Evolutionary conservation across 2,113 vertebrate genomes (phyloP).

Genomic region (Ceyx margarethae): DNA sequence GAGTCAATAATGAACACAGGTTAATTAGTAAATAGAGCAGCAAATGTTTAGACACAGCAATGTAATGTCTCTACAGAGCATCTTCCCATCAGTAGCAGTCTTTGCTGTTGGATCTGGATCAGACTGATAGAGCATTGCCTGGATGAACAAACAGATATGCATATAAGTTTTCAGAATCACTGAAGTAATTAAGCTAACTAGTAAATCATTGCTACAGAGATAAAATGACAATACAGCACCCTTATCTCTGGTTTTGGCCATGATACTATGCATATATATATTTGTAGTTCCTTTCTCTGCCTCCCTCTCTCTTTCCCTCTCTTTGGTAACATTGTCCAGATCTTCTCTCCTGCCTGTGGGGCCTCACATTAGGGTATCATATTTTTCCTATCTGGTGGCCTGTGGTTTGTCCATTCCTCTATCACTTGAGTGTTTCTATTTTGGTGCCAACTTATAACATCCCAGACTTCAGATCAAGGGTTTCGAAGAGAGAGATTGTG

Average conservation of each 20-base stretch:
- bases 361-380: slow-evolving; percentile 69
- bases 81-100: background rate
- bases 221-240: background rate
- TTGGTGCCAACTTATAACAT: slow-evolving; percentile 68
- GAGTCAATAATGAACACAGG: background rate
- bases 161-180: background rate
- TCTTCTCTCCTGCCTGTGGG: slow-evolving; percentile 59
- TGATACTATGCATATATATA: background rate
- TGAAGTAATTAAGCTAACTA: background rate
- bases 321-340: slow-evolving; percentile 70
- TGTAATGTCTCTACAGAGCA: background rate
- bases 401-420: slow-evolving; percentile 69
- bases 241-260: slow-evolving; percentile 1
- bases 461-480: slow-evolving; percentile 65
- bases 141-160: background rate
- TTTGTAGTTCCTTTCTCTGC: slow-evolving; percentile 1
- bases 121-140: background rate
- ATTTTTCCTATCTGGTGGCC: slow-evolving; percentile 65
- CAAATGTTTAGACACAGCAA: background rate
- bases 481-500: slow-evolving; percentile 24
- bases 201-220: background rate
- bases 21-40: background rate
- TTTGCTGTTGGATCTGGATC: background rate
- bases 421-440: slow-evolving; percentile 74
- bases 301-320: background rate